These are phyloP conservation scores for Pandemis heparana DNA, from an alignment of 2,888 invertebrate genomes.

Conservation along the genomic window DNA sequence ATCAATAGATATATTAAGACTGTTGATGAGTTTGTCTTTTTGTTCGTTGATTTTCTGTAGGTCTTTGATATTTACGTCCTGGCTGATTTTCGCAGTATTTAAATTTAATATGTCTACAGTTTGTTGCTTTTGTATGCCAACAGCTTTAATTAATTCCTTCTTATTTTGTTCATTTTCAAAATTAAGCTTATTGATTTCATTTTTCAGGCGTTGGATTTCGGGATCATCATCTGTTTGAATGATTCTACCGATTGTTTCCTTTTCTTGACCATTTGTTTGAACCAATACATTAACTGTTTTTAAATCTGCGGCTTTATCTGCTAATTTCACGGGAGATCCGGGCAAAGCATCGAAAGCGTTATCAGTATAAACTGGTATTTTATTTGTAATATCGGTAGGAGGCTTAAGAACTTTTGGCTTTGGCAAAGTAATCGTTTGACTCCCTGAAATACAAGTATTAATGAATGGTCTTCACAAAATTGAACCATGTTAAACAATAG, in stretches of 20 bases:
- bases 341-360: slow-evolving; percentile 26
- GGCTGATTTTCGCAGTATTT: slow-evolving; percentile 69
- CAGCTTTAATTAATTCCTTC: slow-evolving; percentile 69
- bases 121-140: slow-evolving; percentile 66
- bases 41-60: slow-evolving; percentile 62
- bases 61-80: slow-evolving; percentile 63
- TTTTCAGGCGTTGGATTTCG: slow-evolving; percentile 51
- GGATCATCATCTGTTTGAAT: slow-evolving; percentile 67
- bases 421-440: slow-evolving; percentile 67
- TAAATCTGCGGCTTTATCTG: slow-evolving; percentile 38
- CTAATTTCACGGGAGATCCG: slow-evolving; percentile 43
- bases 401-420: slow-evolving; percentile 62
- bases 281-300: slow-evolving; percentile 52
- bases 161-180: slow-evolving; percentile 55
- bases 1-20: slow-evolving; percentile 57
- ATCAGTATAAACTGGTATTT: slow-evolving; percentile 41
- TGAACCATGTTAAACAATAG: too few relatives aligned
- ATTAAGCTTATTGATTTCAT: slow-evolving; percentile 53
- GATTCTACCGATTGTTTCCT: slow-evolving; percentile 49
- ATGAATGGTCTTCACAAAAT: too few relatives aligned
- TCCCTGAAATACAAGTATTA: slow-evolving; percentile 59
- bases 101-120: slow-evolving; percentile 64
- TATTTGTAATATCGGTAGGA: slow-evolving; percentile 43
- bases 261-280: slow-evolving; percentile 60
- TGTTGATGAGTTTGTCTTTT: slow-evolving; percentile 62